Evolutionary conservation across 1,140 invertebrate genomes (phyloP).

Genomic region (Drosophila parvula): DNA sequence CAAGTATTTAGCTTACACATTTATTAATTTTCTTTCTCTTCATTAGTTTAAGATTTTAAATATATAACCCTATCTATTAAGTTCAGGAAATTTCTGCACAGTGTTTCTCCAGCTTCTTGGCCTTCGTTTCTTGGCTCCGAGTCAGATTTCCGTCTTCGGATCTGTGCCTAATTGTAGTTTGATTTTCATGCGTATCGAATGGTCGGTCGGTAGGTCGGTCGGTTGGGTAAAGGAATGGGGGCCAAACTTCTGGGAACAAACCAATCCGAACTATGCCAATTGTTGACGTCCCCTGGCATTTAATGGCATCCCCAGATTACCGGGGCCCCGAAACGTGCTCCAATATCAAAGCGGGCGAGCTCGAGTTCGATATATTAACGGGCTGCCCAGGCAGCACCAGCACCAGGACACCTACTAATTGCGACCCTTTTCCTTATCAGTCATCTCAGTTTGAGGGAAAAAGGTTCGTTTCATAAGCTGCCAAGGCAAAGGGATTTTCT

Average conservation of each 20-base stretch:
- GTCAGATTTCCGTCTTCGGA: constrained; percentile 31
- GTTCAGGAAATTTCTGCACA: not conserved
- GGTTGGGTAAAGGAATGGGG: not conserved
- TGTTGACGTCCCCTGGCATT: constrained; percentile 53
- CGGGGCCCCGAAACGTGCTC: constrained; percentile 57
- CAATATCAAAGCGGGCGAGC: constrained; percentile 48
- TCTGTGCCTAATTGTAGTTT: constrained; percentile 78
- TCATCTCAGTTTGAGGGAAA: constrained; percentile 24
- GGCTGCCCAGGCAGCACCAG: constrained; percentile 11
- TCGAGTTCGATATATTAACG: constrained; percentile 48
- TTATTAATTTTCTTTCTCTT: not conserved
- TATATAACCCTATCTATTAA: not conserved
- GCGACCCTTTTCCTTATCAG: constrained; percentile 69
- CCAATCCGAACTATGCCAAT: constrained; percentile 46
- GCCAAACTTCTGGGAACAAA: constrained; percentile 41
- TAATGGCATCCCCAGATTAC: constrained; percentile 67
- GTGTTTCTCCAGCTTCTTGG: constrained; percentile 2
- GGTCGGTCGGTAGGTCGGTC: not conserved
- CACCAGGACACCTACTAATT: constrained; percentile 66
- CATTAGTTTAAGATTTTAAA: too few species aligned
- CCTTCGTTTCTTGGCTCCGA: constrained; percentile 13
- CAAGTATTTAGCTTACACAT: not conserved
- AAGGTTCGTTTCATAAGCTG: constrained; percentile 30
- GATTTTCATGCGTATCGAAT: constrained; percentile 79
- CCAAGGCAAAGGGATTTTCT: constrained; percentile 25